A percentile compares a stretch with the other conserved stretches of the same genome.
Conservation (phyloP, 2,888 invertebrate species). For the Oegoconia quadripuncta region DNA sequence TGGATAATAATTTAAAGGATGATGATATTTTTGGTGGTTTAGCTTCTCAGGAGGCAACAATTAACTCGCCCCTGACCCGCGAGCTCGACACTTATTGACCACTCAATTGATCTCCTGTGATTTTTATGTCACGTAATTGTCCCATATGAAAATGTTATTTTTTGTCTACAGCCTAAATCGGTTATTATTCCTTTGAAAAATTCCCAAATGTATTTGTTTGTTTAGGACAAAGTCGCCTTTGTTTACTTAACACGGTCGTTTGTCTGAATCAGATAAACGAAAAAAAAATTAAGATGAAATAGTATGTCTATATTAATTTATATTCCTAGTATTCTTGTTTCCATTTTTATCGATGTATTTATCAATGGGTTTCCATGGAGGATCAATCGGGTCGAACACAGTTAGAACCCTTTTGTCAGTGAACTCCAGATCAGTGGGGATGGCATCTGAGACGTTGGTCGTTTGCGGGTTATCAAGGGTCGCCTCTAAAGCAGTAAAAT, state of each 20-base stretch:
- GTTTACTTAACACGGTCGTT: no score
- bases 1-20: conserved; percentile 3
- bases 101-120: conserved; percentile 64
- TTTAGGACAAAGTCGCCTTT: no score
- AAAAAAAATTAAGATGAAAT: no score
- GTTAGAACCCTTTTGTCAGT: conserved; percentile 24
- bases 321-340: no score
- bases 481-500: conserved; percentile 76
- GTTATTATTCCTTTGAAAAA: no score
- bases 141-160: conserved; percentile 6
- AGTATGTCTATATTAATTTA: no score
- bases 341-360: no score
- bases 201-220: no score
- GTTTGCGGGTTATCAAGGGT: conserved; percentile 73
- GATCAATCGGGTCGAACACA: no score
- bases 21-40: conserved; percentile 30
- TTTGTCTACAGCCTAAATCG: no score
- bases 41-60: conserved; percentile 45
- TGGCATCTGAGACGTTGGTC: conserved; percentile 61
- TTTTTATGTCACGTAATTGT: conserved; percentile 36
- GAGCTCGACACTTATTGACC: conserved; percentile 62
- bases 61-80: conserved; percentile 65
- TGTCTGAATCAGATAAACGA: no score
- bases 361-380: no score
- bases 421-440: conserved; percentile 43